A percentile compares a stretch with the other conserved stretches of the same genome.
These are phyloP conservation scores for Salvelinus namaycush DNA, from an alignment of 2,113 vertebrate genomes.

Conservation along the genomic window DNA sequence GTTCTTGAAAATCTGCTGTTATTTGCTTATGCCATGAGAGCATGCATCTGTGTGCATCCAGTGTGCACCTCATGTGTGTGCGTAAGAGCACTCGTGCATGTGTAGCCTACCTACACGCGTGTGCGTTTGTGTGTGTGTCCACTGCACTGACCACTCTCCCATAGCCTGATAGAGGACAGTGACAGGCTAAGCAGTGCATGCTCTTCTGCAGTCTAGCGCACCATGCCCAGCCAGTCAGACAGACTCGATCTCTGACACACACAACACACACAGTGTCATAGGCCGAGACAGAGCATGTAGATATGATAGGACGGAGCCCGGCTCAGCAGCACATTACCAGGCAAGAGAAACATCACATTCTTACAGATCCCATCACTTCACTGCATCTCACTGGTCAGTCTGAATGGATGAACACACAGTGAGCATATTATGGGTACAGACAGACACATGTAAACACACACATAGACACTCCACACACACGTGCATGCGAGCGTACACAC, in stretches of 20 bases:
- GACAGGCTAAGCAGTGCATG: not conserved
- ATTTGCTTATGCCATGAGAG: not conserved
- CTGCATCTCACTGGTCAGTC: not conserved
- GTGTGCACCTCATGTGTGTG: not conserved
- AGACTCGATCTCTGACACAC: too few species aligned
- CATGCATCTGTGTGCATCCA: not conserved
- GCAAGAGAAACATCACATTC: not conserved
- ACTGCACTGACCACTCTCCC: too few species aligned
- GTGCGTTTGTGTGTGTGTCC: not conserved
- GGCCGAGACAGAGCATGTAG: not conserved
- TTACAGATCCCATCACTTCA: constrained; percentile 1
- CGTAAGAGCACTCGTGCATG: not conserved
- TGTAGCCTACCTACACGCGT: not conserved
- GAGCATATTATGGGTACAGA: not conserved
- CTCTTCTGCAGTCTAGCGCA: not conserved
- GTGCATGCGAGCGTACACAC: too few species aligned
- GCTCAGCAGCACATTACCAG: not conserved
- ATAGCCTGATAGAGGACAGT: too few species aligned
- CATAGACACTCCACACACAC: too few species aligned
- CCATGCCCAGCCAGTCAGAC: not conserved
- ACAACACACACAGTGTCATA: too few species aligned
- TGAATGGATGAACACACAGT: not conserved
- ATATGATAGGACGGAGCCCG: not conserved
- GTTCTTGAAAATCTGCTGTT: too few species aligned
- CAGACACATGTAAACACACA: not conserved